A percentile compares a stretch with the other conserved stretches of the same genome.
These are phyloP conservation scores for Aurelia aurita DNA, from an alignment of 30 jellyfish, hydroid and myxozoan species.

Conservation along the genomic window DNA sequence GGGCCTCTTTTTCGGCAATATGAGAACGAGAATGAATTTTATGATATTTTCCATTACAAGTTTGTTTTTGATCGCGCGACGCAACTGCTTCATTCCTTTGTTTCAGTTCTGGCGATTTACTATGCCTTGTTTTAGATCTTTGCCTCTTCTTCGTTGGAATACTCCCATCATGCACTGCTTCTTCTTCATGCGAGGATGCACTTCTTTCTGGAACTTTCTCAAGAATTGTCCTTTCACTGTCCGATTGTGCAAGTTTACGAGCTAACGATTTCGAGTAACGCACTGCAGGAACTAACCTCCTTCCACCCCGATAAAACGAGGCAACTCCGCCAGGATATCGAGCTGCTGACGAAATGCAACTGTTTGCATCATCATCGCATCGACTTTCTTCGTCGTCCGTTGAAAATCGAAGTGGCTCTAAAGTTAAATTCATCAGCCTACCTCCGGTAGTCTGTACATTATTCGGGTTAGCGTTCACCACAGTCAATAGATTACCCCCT, in stretches of 20 bases:
- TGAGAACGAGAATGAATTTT: too few relatives aligned
- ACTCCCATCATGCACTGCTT: neutral
- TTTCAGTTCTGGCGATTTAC: too few relatives aligned
- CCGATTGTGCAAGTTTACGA: constrained; percentile 33
- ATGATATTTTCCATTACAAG: too few relatives aligned
- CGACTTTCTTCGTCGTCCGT: constrained; percentile 75
- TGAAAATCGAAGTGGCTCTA: constrained; percentile 76
- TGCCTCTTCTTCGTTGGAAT: too few relatives aligned
- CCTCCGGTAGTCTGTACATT: constrained; percentile 9
- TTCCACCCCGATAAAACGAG: constrained; percentile 41
- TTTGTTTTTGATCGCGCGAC: too few relatives aligned
- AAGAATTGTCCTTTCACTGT: constrained; percentile 10
- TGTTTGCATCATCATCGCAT: constrained; percentile 43
- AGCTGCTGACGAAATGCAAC: constrained; percentile 7
- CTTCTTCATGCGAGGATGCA: constrained; percentile 1
- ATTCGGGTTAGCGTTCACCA: neutral
- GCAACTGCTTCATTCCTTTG: too few relatives aligned
- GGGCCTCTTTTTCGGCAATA: too few relatives aligned
- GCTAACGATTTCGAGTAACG: constrained; percentile 58
- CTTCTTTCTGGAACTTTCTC: constrained; percentile 46
- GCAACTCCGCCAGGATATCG: constrained; percentile 5
- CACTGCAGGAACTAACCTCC: constrained; percentile 53
- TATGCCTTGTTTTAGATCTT: too few relatives aligned
- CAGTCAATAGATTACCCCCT: neutral
- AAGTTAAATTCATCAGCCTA: constrained; percentile 16